Evolutionary conservation across 2,797 vertebrate species (phyloP).

Genomic region (Neosalanx taihuensis): DNA sequence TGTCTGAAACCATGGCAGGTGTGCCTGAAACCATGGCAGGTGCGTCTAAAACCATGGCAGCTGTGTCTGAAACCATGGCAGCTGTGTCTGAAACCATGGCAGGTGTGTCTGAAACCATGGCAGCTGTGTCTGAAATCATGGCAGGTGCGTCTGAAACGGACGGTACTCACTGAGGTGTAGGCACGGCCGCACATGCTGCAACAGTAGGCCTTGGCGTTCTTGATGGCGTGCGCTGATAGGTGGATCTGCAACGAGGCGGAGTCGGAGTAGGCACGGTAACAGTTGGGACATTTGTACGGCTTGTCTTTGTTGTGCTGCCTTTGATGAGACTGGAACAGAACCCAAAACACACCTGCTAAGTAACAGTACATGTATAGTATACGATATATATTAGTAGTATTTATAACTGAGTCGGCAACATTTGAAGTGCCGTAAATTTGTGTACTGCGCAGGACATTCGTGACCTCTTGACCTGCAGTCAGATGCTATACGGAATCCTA

Average conservation of each 20-base stretch:
- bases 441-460: too few relatives aligned
- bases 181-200: slow-evolving; percentile 98
- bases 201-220: slow-evolving; percentile 99
- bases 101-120: too few relatives aligned
- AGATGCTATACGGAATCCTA: slow-evolving; percentile 15
- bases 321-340: slow-evolving; percentile 87
- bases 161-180: slow-evolving; percentile 91
- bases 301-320: slow-evolving; percentile 99
- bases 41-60: too few relatives aligned
- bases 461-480: slow-evolving; percentile 38
- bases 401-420: too few relatives aligned
- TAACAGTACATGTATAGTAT: not conserved
- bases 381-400: too few relatives aligned
- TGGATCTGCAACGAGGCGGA: slow-evolving; percentile 98
- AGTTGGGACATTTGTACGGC: slow-evolving; percentile 99
- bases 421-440: too few relatives aligned
- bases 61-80: too few relatives aligned
- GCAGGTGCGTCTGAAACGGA: too few relatives aligned
- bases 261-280: slow-evolving; percentile 97
- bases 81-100: too few relatives aligned
- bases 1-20: too few relatives aligned
- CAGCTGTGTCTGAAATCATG: too few relatives aligned
- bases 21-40: too few relatives aligned
- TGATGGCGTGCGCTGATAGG: slow-evolving; percentile 95
- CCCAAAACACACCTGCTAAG: not conserved